phyloP scores from a whole-genome alignment of 2,888 invertebrate species.

The Rutpela maculata region DNA sequence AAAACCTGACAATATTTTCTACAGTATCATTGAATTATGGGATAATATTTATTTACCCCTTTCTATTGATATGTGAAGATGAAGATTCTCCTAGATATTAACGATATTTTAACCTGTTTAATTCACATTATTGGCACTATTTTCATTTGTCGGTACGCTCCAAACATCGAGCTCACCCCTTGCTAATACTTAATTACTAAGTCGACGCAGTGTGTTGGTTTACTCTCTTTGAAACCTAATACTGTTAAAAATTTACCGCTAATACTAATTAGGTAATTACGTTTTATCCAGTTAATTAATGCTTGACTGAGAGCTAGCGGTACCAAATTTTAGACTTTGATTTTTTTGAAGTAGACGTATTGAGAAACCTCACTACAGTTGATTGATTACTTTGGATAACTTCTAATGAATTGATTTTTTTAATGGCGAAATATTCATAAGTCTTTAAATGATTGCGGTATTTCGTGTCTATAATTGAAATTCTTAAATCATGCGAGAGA shows the following conservation, averaged over 20 bases:
- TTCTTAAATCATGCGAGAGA: slow-evolving; percentile 4
- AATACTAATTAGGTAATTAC: neutral
- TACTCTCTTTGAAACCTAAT: neutral
- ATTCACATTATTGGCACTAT: neutral
- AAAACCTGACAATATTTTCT: too few species aligned
- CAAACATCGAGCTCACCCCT: neutral
- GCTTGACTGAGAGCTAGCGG: slow-evolving; percentile 9
- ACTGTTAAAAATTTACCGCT: slow-evolving; percentile 2
- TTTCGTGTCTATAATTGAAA: slow-evolving; percentile 20
- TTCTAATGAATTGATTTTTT: slow-evolving; percentile 26
- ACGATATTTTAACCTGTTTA: too few species aligned
- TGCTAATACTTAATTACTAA: neutral
- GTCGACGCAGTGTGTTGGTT: neutral
- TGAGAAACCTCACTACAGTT: slow-evolving; percentile 16
- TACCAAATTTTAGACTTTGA: slow-evolving; percentile 3
- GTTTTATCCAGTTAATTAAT: neutral
- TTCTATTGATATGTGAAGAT: too few species aligned
- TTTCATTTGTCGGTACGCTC: neutral
- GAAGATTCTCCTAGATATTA: too few species aligned
- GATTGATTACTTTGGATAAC: slow-evolving; percentile 10
- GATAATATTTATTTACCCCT: too few species aligned
- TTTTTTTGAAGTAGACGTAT: neutral
- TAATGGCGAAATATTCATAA: slow-evolving; percentile 21
- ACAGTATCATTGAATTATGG: too few species aligned
- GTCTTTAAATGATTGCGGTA: neutral